Evolutionary conservation across 2,113 vertebrate genomes (phyloP), one percentile per base, ranked within the genome.

Genomic region (Pithys albifrons): DNA sequence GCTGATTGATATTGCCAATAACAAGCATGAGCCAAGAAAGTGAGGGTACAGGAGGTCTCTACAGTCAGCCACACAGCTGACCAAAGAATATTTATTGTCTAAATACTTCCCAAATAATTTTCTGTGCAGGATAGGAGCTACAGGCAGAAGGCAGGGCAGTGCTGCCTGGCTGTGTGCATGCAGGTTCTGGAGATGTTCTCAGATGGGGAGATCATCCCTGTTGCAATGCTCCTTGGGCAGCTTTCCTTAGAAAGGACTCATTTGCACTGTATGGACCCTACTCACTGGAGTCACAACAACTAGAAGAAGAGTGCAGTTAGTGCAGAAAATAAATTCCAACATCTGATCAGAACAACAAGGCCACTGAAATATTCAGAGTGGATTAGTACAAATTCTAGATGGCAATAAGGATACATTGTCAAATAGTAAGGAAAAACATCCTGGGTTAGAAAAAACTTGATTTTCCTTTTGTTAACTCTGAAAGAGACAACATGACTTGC

Each of bases 121-220:
- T 59, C 24, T 49, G 9, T 49, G 37, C 31, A 9, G 0, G 22
- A 19, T 20, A 29, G 28, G 23, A 48, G 54, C 10, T 72, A 16
- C 5, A 41, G 8, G 19, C 9, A 57, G 54, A 65, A 89, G 46
- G 20, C 28, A 77, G 35, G 14, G 33, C 48, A 49, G 31, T 14
- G n/a, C 51, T 54, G 79, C 4, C 48, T 70, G 78, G 12, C 17
- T 77, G n/a, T 28, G 27, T 0, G 0, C 7, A 18, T 91, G 87
- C 88, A 94, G 58, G 88, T 89, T 93, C 75, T 94, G 79, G 59
- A 95, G 86, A 62, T 90, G 45, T 77, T 90, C 46, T 65, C 37
- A 39, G 52, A 14, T 33, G 59, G 71, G 55, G n/a, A 88, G 82
- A 59, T 72, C 73, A 64, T 29, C 45, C 51, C 70, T 55, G 3